A percentile compares a stretch with the other conserved stretches of the same genome.
Conservation (phyloP, 2,113 vertebrate species). For the Erpornis zantholeuca region DNA sequence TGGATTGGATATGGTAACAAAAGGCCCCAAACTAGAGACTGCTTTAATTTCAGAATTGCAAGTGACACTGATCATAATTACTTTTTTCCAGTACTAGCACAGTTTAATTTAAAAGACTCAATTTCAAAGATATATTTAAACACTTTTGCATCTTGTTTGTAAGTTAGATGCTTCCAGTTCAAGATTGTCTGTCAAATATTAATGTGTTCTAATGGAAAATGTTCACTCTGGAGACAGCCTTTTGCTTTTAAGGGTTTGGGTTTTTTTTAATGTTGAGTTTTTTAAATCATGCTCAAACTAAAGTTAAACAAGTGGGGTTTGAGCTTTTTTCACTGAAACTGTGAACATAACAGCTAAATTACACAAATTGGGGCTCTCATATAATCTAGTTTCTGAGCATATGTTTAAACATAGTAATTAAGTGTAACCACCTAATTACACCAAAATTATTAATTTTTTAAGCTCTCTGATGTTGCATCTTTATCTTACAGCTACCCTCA, state of each 20-base stretch:
- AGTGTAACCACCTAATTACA: neutral
- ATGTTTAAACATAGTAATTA: neutral
- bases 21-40: neutral
- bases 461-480: neutral
- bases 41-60: neutral
- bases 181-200: constrained; percentile 75
- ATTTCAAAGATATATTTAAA: constrained; percentile 25
- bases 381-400: neutral
- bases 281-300: neutral
- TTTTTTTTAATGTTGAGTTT: constrained; percentile 42
- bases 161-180: constrained; percentile 55
- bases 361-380: neutral
- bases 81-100: neutral
- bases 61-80: neutral
- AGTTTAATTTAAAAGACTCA: neutral
- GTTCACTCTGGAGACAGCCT: constrained; percentile 64
- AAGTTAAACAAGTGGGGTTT: neutral
- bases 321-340: neutral
- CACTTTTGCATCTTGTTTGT: constrained; percentile 52
- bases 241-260: constrained; percentile 55
- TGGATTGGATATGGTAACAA: neutral
- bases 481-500: neutral
- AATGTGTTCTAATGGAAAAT: constrained; percentile 76
- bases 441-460: neutral
- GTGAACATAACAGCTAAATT: neutral